Percentiles rank a stretch among this genome's conserved stretches.
These are phyloP conservation scores for Catamblyrhynchus diadema DNA, from an alignment of 2,797 vertebrate genomes.

Conservation along the genomic window DNA sequence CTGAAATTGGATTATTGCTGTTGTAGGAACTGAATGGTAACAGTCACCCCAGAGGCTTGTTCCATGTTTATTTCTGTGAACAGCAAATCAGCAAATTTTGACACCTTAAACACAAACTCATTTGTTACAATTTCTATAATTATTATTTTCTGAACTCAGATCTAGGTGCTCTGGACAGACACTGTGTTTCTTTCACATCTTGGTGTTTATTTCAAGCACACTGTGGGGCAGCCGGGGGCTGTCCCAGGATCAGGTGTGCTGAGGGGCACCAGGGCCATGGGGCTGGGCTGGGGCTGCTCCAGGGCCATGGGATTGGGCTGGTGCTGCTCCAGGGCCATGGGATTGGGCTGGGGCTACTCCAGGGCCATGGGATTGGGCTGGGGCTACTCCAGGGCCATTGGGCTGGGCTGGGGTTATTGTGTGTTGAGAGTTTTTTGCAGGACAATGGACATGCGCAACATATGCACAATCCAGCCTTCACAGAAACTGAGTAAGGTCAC, in stretches of 20 bases:
- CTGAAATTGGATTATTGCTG: slow-evolving; percentile 9
- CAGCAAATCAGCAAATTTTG: neutral
- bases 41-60: neutral
- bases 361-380: neutral
- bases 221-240: accelerated
- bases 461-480: too few species aligned
- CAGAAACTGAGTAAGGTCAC: too few species aligned
- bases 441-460: too few species aligned
- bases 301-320: neutral
- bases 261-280: neutral
- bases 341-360: neutral
- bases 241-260: too few species aligned
- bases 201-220: neutral
- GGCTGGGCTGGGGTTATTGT: neutral
- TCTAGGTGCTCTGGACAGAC: neutral
- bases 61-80: neutral
- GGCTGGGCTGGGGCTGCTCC: neutral
- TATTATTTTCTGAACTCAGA: neutral
- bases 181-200: neutral
- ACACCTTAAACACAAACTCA: neutral
- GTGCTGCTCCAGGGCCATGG: too few species aligned
- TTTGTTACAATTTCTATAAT: neutral
- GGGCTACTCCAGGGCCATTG: too few species aligned
- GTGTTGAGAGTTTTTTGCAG: too few species aligned
- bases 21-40: neutral